Conservation (phyloP, 2,113 vertebrate genomes). For the Alosa alosa region DNA sequence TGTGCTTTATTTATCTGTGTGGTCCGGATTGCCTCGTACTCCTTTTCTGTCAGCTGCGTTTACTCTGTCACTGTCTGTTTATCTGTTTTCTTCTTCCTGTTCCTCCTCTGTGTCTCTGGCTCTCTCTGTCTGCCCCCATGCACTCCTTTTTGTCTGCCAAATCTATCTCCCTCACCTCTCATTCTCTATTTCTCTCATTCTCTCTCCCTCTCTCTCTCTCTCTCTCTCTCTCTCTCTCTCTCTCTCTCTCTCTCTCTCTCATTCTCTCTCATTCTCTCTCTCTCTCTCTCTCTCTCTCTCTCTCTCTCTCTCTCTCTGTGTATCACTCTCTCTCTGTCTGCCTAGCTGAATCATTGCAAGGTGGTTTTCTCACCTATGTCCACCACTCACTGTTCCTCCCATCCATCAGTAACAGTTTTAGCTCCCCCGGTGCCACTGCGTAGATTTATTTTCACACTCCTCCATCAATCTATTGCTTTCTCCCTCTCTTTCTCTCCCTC, state of each 20-base stretch:
- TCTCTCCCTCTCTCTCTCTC: background rate
- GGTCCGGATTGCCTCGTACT: background rate
- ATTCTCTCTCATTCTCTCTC: slow-evolving; percentile 21
- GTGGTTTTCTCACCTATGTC: slow-evolving; percentile 7
- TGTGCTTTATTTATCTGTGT: background rate
- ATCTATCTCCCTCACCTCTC: background rate
- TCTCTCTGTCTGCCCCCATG: background rate
- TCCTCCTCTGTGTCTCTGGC: background rate
- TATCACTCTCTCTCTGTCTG: slow-evolving; percentile 30
- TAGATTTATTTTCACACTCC: slow-evolving; percentile 19
- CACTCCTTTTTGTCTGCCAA: no score
- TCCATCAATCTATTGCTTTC: slow-evolving; percentile 45
- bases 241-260: slow-evolving; percentile 23
- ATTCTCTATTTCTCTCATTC: background rate
- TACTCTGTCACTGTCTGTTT: background rate
- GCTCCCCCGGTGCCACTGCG: background rate
- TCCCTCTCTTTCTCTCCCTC: background rate
- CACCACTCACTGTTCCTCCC: background rate
- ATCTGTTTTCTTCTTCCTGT: background rate
- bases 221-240: slow-evolving; percentile 28
- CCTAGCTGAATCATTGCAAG: slow-evolving; percentile 48
- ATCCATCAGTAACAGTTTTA: slow-evolving; percentile 10
- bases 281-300: no score
- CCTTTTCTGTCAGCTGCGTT: background rate
- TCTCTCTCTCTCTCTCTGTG: slow-evolving; percentile 21